A percentile compares a stretch with the other conserved stretches of the same genome.
Evolutionary conservation across 2,113 vertebrate species (phyloP).

Genomic region (Tretioscincus oriximinensis): DNA sequence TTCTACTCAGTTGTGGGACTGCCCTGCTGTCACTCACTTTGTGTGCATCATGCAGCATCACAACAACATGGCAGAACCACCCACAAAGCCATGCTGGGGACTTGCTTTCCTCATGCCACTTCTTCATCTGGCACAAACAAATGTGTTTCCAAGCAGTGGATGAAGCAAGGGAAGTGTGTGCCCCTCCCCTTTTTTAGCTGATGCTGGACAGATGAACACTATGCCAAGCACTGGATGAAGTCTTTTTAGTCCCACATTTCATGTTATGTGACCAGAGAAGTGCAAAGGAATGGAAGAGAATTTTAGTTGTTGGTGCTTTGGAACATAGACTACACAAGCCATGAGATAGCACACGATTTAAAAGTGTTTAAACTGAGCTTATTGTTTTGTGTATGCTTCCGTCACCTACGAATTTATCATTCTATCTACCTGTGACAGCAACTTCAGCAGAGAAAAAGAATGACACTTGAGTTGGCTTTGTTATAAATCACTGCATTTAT

Average conservation of each 20-base stretch:
- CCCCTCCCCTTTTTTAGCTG: too few species aligned
- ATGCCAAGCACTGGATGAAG: too few species aligned
- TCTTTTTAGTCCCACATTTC: neutral
- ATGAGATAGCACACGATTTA: neutral
- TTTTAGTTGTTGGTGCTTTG: neutral
- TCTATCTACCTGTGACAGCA: constrained; percentile 31
- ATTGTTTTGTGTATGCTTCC: constrained; percentile 28
- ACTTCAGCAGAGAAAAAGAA: constrained; percentile 32
- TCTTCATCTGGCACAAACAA: too few species aligned
- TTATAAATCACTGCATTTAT: constrained; percentile 52
- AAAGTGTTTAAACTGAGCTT: constrained; percentile 14
- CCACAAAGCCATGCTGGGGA: too few species aligned
- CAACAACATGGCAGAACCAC: too few species aligned
- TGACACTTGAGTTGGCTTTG: constrained; percentile 35
- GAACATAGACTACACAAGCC: neutral
- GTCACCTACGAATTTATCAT: constrained; percentile 5
- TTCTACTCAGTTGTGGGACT: too few species aligned
- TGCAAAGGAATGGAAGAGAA: neutral
- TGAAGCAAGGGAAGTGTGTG: too few species aligned
- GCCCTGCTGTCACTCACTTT: too few species aligned
- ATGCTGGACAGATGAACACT: too few species aligned
- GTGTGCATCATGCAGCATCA: too few species aligned
- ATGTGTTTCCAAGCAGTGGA: too few species aligned
- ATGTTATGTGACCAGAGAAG: neutral
- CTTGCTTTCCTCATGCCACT: too few species aligned